These are phyloP conservation scores for Malacoraja senta DNA, from an alignment of 2,797 vertebrate species.

Conservation along the genomic window DNA sequence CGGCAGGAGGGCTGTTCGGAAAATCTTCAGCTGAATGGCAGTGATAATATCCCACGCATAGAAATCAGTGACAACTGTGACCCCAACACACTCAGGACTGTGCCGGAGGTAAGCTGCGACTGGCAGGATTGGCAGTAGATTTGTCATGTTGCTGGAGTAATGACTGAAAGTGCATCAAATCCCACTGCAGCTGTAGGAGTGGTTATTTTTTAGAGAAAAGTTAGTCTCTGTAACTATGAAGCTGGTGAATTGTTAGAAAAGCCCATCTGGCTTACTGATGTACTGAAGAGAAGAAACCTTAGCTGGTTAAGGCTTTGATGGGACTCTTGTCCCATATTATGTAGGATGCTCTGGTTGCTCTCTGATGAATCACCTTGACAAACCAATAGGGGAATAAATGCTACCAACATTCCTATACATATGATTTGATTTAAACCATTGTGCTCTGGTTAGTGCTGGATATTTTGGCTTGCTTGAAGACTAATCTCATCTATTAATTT, in stretches of 20 bases:
- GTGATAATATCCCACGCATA: conserved; percentile 43
- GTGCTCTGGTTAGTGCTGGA: background rate
- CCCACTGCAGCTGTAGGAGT: background rate
- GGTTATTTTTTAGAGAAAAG: background rate
- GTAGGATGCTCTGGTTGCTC: background rate
- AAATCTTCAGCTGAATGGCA: background rate
- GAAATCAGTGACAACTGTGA: conserved; percentile 46
- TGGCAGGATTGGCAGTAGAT: background rate
- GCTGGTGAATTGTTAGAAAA: background rate
- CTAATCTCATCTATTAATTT: background rate
- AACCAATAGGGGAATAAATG: background rate
- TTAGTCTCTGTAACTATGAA: background rate
- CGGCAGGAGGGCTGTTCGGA: conserved; percentile 40
- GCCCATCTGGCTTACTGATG: background rate
- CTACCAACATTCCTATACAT: background rate
- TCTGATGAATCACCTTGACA: background rate
- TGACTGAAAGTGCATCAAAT: background rate
- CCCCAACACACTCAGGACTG: conserved; percentile 40
- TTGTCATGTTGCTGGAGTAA: background rate
- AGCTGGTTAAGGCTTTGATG: background rate
- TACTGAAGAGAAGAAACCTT: background rate
- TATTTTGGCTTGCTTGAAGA: background rate
- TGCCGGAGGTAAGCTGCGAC: background rate
- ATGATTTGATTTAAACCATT: background rate
- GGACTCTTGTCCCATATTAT: background rate